A percentile compares a stretch with the other conserved stretches of the same genome.
phyloP scores from a whole-genome alignment of 2,113 vertebrate species.

The Pycnonotus jocosus region DNA sequence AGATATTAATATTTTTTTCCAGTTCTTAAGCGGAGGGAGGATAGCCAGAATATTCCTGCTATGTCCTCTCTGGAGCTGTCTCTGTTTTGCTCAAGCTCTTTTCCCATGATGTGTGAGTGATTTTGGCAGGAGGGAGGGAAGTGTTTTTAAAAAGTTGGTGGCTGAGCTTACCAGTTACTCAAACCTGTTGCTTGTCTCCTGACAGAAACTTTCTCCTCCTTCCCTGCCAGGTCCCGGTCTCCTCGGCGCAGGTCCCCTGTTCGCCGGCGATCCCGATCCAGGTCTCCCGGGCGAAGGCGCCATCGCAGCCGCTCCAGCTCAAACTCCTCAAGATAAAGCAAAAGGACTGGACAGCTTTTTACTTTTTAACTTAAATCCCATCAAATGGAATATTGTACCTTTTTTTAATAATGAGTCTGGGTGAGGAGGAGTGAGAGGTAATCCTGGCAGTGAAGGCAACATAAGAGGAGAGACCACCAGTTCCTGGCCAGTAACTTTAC shows the following conservation, averaged over 20 bases:
- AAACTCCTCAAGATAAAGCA: constrained; percentile 91
- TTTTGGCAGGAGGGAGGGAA: not conserved
- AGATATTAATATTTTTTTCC: not conserved
- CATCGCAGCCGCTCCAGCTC: constrained; percentile 96
- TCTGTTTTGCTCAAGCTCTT: not conserved
- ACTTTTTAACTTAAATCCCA: constrained; percentile 59
- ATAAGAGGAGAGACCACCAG: not conserved
- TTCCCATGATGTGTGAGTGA: not conserved
- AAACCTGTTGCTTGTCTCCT: not conserved
- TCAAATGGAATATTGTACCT: constrained; percentile 48
- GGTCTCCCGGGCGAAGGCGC: constrained; percentile 90
- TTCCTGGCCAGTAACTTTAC: not conserved
- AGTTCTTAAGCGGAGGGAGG: not conserved
- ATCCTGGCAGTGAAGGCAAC: not conserved
- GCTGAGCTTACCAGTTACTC: not conserved
- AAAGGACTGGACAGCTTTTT: constrained; percentile 23
- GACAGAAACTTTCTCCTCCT: not conserved
- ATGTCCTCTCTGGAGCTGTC: not conserved
- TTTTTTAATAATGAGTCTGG: constrained; percentile 37
- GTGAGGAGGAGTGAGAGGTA: not conserved
- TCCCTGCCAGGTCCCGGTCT: constrained; percentile 83
- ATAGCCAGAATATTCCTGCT: not conserved
- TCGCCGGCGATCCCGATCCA: constrained; percentile 87
- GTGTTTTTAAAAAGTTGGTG: not conserved
- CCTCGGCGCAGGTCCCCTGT: constrained; percentile 90